A percentile compares a stretch with the other conserved stretches of the same genome.
phyloP scores from a whole-genome alignment of 2,797 vertebrate species.

The Muscicapa striata region DNA sequence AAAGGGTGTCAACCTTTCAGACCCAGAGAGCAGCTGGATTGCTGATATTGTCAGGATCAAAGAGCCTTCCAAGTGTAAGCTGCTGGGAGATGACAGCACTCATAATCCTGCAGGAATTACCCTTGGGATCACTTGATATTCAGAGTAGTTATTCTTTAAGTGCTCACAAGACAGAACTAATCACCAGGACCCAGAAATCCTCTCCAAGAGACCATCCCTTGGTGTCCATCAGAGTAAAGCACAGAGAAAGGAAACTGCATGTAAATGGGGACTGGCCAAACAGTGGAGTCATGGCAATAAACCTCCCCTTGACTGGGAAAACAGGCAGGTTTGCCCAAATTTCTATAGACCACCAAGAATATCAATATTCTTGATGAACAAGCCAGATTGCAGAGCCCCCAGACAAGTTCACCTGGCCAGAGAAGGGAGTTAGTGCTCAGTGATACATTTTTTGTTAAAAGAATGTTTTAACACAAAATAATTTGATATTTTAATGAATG shows the following conservation, averaged over 20 bases:
- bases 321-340: background rate
- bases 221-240: background rate
- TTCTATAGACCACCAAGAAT: background rate
- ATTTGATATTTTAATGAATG: background rate
- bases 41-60: constrained; percentile 35
- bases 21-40: background rate
- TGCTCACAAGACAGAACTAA: background rate
- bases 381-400: background rate
- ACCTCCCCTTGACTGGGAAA: background rate
- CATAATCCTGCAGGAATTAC: constrained; percentile 39
- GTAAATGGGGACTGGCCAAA: background rate
- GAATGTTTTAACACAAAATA: background rate
- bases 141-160: background rate
- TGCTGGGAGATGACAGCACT: constrained; percentile 23
- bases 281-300: background rate
- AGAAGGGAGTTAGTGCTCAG: background rate
- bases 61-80: constrained; percentile 26
- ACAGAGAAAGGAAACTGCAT: background rate
- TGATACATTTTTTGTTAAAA: background rate
- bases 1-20: background rate
- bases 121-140: background rate
- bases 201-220: background rate
- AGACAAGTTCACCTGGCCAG: background rate
- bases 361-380: background rate
- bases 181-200: constrained; percentile 2